phyloP scores from a whole-genome alignment of 2,797 vertebrate genomes.

The Mus caroli region DNA sequence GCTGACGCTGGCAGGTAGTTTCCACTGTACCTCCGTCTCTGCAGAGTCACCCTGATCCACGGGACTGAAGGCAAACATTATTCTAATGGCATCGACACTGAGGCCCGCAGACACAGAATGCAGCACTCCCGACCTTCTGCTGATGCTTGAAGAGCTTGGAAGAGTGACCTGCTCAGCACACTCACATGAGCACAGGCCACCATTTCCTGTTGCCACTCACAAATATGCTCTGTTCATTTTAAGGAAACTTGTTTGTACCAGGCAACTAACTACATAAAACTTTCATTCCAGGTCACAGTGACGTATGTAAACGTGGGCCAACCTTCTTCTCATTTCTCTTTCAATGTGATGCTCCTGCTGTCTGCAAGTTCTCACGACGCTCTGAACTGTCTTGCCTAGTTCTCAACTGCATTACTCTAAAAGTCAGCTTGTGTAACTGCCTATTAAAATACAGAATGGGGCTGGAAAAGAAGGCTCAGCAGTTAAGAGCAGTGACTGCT shows the following conservation, averaged over 20 bases:
- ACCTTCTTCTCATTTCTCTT: background rate
- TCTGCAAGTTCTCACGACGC: background rate
- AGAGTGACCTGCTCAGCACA: background rate
- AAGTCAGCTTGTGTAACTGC: background rate
- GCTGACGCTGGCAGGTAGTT: background rate
- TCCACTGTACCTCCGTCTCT: conserved; percentile 2
- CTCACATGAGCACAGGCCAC: background rate
- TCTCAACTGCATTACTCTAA: background rate
- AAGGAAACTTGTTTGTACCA: conserved; percentile 9
- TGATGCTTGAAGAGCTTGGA: background rate
- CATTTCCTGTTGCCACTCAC: background rate
- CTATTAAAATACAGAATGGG: background rate
- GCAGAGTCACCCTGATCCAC: background rate
- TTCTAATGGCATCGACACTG: background rate
- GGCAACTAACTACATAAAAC: background rate
- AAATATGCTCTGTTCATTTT: background rate
- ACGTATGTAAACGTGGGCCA: background rate
- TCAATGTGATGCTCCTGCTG: background rate
- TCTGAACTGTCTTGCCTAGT: background rate
- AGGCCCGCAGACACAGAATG: background rate
- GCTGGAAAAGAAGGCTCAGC: too few relatives aligned
- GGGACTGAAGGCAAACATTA: background rate
- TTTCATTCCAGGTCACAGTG: background rate
- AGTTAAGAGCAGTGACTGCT: too few relatives aligned
- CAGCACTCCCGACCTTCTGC: background rate